These are phyloP conservation scores for Gobionotothen gibberifrons DNA, from an alignment of 2,797 vertebrate genomes.

Conservation along the genomic window DNA sequence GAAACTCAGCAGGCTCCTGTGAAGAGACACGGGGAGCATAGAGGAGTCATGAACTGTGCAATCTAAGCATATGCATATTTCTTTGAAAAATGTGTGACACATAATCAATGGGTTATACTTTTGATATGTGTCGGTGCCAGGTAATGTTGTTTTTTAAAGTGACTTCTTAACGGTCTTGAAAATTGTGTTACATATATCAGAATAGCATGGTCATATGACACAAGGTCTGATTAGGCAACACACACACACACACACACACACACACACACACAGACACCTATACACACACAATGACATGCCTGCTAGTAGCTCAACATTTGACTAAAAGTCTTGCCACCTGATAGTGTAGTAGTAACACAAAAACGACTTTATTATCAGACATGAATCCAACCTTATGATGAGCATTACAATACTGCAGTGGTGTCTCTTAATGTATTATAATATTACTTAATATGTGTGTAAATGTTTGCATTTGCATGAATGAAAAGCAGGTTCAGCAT, in stretches of 20 bases:
- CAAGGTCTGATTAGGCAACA: conserved; percentile 56
- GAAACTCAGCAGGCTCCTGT: conserved; percentile 86
- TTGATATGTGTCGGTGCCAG: conserved; percentile 15
- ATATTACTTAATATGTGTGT: background rate
- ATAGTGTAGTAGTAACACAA: conserved; percentile 11
- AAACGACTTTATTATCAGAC: too few relatives aligned
- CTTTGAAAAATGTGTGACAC: too few relatives aligned
- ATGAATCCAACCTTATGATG: too few relatives aligned
- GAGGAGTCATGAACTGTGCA: background rate
- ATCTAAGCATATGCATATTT: background rate
- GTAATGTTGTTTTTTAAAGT: conserved; percentile 4
- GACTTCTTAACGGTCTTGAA: background rate
- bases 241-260: conserved; percentile 20
- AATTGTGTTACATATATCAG: conserved; percentile 22
- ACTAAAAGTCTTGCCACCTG: conserved; percentile 47
- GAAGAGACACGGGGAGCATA: conserved; percentile 33
- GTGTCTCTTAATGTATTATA: background rate
- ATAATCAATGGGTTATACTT: too few relatives aligned
- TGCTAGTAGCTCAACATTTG: conserved; percentile 28
- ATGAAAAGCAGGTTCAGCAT: background rate
- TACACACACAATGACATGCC: conserved; percentile 15
- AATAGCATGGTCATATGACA: conserved; percentile 56
- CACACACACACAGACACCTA: too few relatives aligned
- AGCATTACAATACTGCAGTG: background rate
- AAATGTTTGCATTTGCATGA: background rate